These are phyloP conservation scores for Montipora foliosa DNA, from an alignment of 64 coral and sea anemone species.

Conservation along the genomic window DNA sequence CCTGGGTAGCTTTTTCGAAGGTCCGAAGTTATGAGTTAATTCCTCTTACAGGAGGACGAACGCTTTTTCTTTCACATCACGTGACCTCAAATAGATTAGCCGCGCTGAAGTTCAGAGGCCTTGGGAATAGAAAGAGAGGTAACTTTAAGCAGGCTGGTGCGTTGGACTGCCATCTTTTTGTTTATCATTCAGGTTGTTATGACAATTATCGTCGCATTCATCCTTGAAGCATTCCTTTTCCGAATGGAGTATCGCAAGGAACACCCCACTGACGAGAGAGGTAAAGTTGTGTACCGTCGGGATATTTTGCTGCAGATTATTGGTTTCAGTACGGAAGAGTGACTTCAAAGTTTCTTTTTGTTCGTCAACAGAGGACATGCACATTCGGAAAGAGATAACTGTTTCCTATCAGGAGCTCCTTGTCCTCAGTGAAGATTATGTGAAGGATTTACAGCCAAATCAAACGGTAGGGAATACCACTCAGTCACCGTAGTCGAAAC, in stretches of 20 bases:
- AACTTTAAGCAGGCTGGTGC: not conserved
- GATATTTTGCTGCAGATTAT: not conserved
- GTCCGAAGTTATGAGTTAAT: no score
- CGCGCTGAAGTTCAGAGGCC: not conserved
- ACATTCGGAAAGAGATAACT: slow-evolving; percentile 69
- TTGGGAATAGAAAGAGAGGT: no score
- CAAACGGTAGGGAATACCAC: slow-evolving; percentile 43
- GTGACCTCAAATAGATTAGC: no score
- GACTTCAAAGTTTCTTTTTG: not conserved
- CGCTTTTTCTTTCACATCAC: no score
- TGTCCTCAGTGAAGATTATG: slow-evolving; percentile 26
- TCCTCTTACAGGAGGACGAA: no score
- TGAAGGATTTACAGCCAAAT: slow-evolving; percentile 51
- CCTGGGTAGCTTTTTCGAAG: no score
- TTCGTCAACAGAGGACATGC: slow-evolving; percentile 57
- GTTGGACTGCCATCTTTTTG: not conserved
- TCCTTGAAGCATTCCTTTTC: slow-evolving; percentile 95
- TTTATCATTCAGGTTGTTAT: slow-evolving; percentile 86
- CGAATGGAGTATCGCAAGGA: slow-evolving; percentile 84
- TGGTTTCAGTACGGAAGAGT: no score
- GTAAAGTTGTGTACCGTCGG: not conserved
- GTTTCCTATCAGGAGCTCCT: slow-evolving; percentile 80
- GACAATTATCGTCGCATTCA: slow-evolving; percentile 96
- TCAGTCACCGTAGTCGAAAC: not conserved
- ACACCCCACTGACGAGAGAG: slow-evolving; percentile 50